Evolutionary conservation across 2,113 vertebrate genomes (phyloP), one percentile per base, ranked within the genome.

Genomic region (Scolopax mira): DNA sequence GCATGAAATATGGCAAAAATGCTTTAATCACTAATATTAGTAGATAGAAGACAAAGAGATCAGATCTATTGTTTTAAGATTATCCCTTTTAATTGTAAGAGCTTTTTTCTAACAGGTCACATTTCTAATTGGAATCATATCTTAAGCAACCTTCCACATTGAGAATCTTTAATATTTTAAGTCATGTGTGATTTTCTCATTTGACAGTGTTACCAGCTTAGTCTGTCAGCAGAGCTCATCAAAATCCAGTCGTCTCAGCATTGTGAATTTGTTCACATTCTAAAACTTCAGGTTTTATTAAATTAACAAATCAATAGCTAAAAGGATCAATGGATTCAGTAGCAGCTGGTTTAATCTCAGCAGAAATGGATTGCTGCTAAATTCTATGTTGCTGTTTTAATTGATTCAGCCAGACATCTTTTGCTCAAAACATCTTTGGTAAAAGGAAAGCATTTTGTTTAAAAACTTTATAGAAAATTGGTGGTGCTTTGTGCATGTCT

Each of bases 221-320:
- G 61, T n/a, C 35, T 91, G 70, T 65, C 51, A 84, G 86, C 21
- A 79, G 61, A 89, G 55, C 78, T 75, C 95, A 66, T 80, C 82
- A 95, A 89, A 82, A 92, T 91, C 55, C 77, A 88, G 37, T 88
- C 71, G 65, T 54, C 69, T 95, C 94, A 97, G 88, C 77, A 64
- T 3, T 78, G 58, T 93, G 79, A 89, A 93, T 96, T 93, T 96
- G 39, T 87, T 96, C 79, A 52, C 85, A 90, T 84, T 94, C 58
- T 57, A 96, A 91, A 95, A 83, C 67, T 95, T 91, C 4, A 4
- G 12, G 80, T 88, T 96, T 92, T 93, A 96, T 97, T 96, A 95
- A 93, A 97, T 96, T 94, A 97, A 88, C 39, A 80, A 94, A 77
- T 97, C 60, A 41, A 93, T 97, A 79, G 42, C 84, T 96, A 39